Evolutionary conservation across 2,797 vertebrate species (phyloP).

Genomic region (Schizopygopsis malacanthus): DNA sequence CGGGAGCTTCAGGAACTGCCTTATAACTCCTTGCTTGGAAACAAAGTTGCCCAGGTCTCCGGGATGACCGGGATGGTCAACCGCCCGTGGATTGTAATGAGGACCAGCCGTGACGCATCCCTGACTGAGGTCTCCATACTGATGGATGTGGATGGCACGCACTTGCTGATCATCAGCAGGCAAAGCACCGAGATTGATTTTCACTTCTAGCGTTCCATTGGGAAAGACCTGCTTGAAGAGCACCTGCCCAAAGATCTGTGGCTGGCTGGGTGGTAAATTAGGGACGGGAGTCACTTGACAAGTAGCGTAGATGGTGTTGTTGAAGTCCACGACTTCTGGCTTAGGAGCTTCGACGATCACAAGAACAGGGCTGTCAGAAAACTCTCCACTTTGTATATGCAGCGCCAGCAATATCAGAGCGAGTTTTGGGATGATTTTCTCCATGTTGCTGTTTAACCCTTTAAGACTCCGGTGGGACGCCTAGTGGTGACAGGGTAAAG

Average conservation of each 20-base stretch:
- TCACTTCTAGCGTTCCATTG: conserved; percentile 69
- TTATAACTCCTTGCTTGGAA: conserved; percentile 73
- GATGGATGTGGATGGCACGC: conserved; percentile 82
- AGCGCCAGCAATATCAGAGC: conserved; percentile 1
- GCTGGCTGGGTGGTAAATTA: conserved; percentile 67
- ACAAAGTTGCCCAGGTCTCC: conserved; percentile 86
- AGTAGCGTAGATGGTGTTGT: conserved; percentile 71
- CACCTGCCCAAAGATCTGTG: conserved; percentile 74
- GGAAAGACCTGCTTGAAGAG: conserved; percentile 77
- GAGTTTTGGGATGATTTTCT: neutral
- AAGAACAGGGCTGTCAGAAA: neutral
- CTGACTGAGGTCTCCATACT: conserved; percentile 77
- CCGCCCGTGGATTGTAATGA: conserved; percentile 79
- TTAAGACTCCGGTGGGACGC: no score
- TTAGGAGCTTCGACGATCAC: conserved; percentile 30
- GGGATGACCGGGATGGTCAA: conserved; percentile 77
- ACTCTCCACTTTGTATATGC: neutral
- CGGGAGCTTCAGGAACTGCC: conserved; percentile 54
- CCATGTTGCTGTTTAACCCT: neutral
- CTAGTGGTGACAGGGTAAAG: no score
- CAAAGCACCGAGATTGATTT: conserved; percentile 77
- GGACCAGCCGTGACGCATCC: conserved; percentile 77
- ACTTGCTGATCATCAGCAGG: conserved; percentile 49
- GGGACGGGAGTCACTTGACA: conserved; percentile 73
- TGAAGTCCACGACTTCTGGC: conserved; percentile 42